phyloP scores from a whole-genome alignment of 2,888 invertebrate species.

The Escarpia spicata region DNA sequence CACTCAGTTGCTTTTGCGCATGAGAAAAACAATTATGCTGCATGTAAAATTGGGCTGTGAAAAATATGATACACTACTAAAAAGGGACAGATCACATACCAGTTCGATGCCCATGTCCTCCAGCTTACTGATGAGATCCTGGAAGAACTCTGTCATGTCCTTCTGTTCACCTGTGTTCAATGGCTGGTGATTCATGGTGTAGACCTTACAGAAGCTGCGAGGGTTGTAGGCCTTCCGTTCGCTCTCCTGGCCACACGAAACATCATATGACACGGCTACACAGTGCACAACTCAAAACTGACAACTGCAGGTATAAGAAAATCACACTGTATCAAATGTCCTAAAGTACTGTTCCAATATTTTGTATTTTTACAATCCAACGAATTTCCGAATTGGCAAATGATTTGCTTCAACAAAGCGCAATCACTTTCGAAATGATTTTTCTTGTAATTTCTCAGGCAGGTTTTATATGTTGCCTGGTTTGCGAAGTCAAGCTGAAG shows the following conservation, averaged over 20 bases:
- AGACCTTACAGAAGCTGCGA: slow-evolving; percentile 92
- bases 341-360: neutral
- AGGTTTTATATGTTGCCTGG: neutral
- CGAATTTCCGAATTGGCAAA: neutral
- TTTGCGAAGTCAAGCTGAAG: neutral
- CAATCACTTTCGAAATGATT: neutral
- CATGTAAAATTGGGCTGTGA: neutral
- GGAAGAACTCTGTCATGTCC: slow-evolving; percentile 98
- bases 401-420: neutral
- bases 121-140: slow-evolving; percentile 92
- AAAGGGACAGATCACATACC: slow-evolving; percentile 41
- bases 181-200: slow-evolving; percentile 96
- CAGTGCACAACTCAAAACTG: neutral
- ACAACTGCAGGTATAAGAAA: neutral
- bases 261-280: neutral
- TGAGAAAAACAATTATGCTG: no score
- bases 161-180: slow-evolving; percentile 96
- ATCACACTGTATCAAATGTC: neutral
- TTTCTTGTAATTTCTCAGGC: neutral
- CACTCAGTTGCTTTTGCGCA: no score
- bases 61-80: neutral
- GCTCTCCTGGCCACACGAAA: slow-evolving; percentile 75
- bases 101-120: slow-evolving; percentile 92
- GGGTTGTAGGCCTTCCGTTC: slow-evolving; percentile 96
- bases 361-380: neutral